These are phyloP conservation scores for Choristoneura rosaceana DNA, from an alignment of 2,888 invertebrate genomes.

Conservation along the genomic window DNA sequence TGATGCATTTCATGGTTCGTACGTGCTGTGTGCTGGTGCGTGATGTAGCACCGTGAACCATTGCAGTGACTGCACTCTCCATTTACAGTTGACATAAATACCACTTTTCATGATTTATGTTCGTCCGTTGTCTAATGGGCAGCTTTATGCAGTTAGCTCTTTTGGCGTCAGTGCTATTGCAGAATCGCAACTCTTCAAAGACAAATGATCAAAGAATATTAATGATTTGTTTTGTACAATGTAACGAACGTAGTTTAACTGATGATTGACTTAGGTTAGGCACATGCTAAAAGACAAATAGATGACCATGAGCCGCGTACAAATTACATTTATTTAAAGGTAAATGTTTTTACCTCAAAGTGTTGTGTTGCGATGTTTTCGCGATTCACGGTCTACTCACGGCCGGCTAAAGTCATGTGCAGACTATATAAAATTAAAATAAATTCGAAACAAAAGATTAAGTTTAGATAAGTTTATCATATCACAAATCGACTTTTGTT, in stretches of 20 bases:
- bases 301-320: neutral
- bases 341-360: neutral
- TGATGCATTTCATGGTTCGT: slow-evolving; percentile 36
- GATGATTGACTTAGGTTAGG: slow-evolving; percentile 25
- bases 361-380: neutral
- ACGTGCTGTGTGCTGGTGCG: slow-evolving; percentile 26
- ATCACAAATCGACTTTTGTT: no score
- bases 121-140: slow-evolving; percentile 45
- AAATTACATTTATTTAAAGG: neutral
- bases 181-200: slow-evolving; percentile 43
- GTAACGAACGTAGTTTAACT: slow-evolving; percentile 35
- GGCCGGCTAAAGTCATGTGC: neutral
- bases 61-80: slow-evolving; percentile 45
- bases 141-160: slow-evolving; percentile 37
- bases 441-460: neutral
- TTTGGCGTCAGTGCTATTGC: slow-evolving; percentile 43
- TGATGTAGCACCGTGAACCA: slow-evolving; percentile 35
- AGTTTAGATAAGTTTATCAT: no score
- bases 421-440: neutral
- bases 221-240: slow-evolving; percentile 43
- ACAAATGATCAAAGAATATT: slow-evolving; percentile 44
- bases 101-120: slow-evolving; percentile 47
- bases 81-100: slow-evolving; percentile 46
- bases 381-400: neutral
- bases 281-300: slow-evolving; percentile 7